These are phyloP conservation scores for Pygoscelis adeliae DNA, from an alignment of 2,113 vertebrate species.

Conservation along the genomic window DNA sequence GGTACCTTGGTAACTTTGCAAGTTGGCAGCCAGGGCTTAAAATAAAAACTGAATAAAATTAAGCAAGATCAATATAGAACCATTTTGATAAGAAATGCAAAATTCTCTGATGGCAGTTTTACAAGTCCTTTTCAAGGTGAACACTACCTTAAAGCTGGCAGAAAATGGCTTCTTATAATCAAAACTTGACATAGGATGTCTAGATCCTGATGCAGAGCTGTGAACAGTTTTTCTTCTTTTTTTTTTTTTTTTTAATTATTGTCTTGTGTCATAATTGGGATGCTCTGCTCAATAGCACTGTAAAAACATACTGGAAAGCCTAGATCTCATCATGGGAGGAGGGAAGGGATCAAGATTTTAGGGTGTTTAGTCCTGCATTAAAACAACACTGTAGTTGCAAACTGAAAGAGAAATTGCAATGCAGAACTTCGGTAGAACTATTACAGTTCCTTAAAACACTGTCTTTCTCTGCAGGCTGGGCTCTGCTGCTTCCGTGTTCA, in stretches of 20 bases:
- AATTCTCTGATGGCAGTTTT: background rate
- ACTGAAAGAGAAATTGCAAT: background rate
- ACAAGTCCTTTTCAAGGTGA: background rate
- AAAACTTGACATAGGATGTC: background rate
- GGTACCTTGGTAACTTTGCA: too few species aligned
- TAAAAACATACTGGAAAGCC: background rate
- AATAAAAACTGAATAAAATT: background rate
- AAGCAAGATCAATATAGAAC: background rate
- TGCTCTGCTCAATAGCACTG: background rate
- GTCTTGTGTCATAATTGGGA: background rate
- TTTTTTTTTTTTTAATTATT: background rate
- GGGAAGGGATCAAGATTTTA: background rate
- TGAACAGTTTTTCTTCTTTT: background rate
- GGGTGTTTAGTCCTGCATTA: background rate
- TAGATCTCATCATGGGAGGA: background rate
- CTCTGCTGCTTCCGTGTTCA: background rate
- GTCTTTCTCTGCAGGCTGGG: background rate
- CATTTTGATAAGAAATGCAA: background rate
- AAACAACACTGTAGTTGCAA: background rate
- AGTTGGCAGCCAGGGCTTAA: background rate
- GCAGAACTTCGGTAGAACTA: background rate
- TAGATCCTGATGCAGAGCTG: background rate
- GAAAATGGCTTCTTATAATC: background rate
- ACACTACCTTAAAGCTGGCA: background rate
- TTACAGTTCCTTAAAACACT: fast-evolving